phyloP scores from a whole-genome alignment of 2,113 vertebrate genomes.

The Paramisgurnus dabryanus region DNA sequence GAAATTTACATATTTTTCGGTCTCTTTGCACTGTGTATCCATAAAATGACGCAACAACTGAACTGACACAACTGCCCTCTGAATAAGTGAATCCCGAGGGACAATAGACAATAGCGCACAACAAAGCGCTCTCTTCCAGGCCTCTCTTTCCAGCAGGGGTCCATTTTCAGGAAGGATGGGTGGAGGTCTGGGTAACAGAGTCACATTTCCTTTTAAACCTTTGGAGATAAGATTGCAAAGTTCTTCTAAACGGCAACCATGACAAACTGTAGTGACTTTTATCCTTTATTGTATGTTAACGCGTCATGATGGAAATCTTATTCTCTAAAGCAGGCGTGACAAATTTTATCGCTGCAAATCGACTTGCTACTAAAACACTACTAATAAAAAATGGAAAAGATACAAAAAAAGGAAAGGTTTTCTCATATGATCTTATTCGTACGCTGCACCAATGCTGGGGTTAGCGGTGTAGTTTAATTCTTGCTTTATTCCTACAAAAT shows the following conservation, averaged over 20 bases:
- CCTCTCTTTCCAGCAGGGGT: conserved; percentile 47
- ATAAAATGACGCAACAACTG: not conserved
- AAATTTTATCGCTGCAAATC: not conserved
- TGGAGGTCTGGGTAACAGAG: conserved; percentile 49
- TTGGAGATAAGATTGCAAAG: conserved; percentile 35
- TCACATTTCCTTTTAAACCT: conserved; percentile 48
- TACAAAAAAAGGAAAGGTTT: not conserved
- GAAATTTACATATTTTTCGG: no score
- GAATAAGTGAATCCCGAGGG: conserved; percentile 52
- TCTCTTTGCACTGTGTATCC: not conserved
- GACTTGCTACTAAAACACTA: not conserved
- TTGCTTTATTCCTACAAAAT: no score
- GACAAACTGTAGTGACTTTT: not conserved
- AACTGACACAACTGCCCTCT: conserved; percentile 22
- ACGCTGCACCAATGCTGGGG: no score
- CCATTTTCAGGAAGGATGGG: conserved; percentile 69
- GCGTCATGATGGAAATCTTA: not conserved
- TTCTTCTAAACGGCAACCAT: not conserved
- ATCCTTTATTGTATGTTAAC: not conserved
- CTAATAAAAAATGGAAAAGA: not conserved
- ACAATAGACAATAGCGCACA: conserved; percentile 68
- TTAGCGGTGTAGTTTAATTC: no score
- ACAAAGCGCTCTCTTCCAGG: conserved; percentile 47
- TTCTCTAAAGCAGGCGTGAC: not conserved
- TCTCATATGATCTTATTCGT: no score